Evolutionary conservation across 2,888 invertebrate species (phyloP).

Genomic region (Drosophila falleni): DNA sequence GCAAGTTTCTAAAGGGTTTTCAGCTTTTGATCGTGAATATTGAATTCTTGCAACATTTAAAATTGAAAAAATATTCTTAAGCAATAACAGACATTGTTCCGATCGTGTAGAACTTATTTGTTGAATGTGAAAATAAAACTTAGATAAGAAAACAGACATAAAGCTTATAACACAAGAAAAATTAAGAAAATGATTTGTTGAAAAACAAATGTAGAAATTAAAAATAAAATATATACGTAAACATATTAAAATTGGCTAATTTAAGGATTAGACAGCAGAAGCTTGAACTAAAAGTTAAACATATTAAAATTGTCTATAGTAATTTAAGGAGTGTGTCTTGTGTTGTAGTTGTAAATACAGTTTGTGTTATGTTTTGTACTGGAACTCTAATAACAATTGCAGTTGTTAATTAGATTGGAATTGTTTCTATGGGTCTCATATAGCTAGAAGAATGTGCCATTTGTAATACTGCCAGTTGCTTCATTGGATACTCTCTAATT

Average conservation of each 20-base stretch:
- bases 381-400: constrained; percentile 16
- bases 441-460: constrained; percentile 55
- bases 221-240: background rate
- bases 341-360: constrained; percentile 16
- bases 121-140: background rate
- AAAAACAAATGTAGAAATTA: constrained; percentile 2
- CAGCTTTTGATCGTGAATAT: background rate
- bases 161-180: background rate
- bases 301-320: constrained; percentile 37
- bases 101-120: background rate
- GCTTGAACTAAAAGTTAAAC: background rate
- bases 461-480: constrained; percentile 65
- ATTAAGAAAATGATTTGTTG: background rate
- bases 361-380: constrained; percentile 24
- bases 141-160: constrained; percentile 3
- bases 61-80: background rate
- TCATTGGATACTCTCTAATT: constrained; percentile 1
- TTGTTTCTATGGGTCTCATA: constrained; percentile 5
- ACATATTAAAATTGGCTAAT: constrained; percentile 44
- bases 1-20: background rate
- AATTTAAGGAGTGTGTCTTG: constrained; percentile 37
- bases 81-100: background rate
- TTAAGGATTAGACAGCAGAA: constrained; percentile 20
- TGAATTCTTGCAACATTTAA: background rate
- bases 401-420: constrained; percentile 9